Base-by-base conservation (phyloP, 2,888 invertebrate species). In the Rhagonycha lutea region DNA sequence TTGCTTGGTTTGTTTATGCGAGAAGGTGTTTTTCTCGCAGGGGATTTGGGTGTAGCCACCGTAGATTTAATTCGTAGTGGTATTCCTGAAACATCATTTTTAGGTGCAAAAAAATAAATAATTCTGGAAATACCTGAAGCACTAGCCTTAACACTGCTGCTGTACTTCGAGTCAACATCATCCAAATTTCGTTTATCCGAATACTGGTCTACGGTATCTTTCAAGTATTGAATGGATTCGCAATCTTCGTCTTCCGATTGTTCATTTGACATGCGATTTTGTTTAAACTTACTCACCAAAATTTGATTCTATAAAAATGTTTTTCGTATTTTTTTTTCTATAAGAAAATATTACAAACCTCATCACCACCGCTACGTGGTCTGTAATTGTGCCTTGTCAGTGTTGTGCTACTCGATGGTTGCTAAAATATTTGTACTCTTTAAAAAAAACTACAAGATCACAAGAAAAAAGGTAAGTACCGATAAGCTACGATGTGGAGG, bases 341-440 rank as follows among this genome's bases (percentile, higher is more conserved):
- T 47, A 12, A 26, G 26, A 26, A 26, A 47, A 47, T n/a, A n/a
- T n/a, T n/a, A n/a, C 47, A 3, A 26, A 70, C 63, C 23, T 68
- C 68, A 28, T 76, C 73, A 10, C 70, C 75, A n/a, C 68, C 68
- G 14, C 75, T 75, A 7, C 61, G 61, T 11, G 78, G 70, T 63
- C 75, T 67, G 14, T 32, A 61, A 26, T 18, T 12, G 14, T 72
- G 61, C 24, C 5, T 62, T 8, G 5, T 47, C 5, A 68, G n/a
- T 29, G 11, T n/a, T 12, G 75, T 75, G 14, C 12, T 67, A 68
- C 74, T 77, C 28, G 72, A 63, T 11, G 78, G 75, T 70, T 75
- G 78, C 78, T 78, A 68, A 72, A 78, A 65, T 12, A 24, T 7
- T 24, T 24, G 24, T 24, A 0, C n/a, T 11, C 2, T 3, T 47